Conservation (phyloP, 2,888 invertebrate genomes). For the Disparrhopalites patrizii region DNA sequence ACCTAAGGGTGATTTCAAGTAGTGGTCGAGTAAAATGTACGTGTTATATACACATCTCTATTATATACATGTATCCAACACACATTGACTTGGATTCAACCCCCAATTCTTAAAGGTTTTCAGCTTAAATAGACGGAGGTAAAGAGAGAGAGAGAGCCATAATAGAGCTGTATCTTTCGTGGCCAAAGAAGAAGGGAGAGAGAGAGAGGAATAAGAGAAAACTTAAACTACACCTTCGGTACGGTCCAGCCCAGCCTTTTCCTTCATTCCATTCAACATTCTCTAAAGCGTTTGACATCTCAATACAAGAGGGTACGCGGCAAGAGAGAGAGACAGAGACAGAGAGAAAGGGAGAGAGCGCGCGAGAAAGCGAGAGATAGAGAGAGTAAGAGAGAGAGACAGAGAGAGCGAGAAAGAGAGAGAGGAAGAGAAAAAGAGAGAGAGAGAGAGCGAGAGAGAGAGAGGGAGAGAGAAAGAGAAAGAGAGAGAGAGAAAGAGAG, state of each 20-base stretch:
- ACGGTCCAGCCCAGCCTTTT: constrained; percentile 29
- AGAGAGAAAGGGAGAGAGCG: too few species aligned
- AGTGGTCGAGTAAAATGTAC: constrained; percentile 1
- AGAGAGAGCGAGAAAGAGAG: too few species aligned
- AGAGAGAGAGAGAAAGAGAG: too few species aligned
- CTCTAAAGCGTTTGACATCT: constrained; percentile 38
- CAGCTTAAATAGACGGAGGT: too few species aligned
- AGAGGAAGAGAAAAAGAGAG: too few species aligned
- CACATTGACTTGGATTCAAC: background rate
- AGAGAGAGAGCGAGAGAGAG: too few species aligned
- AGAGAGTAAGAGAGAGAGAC: too few species aligned
- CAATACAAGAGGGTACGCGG: constrained; percentile 29
- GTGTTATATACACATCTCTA: background rate
- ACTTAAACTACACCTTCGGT: constrained; percentile 3
- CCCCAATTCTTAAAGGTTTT: too few species aligned
- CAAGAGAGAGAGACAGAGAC: background rate
- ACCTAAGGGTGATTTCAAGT: constrained; percentile 13
- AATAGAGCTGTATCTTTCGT: constrained; percentile 19
- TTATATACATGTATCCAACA: background rate
- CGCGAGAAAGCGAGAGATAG: too few species aligned
- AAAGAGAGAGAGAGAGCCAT: background rate
- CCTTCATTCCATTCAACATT: constrained; percentile 40
- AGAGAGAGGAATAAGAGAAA: background rate
- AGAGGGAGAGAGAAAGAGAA: too few species aligned
- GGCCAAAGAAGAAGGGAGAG: too few species aligned